Conservation (phyloP, 1,140 invertebrate genomes). For the Centruroides sculpturatus region DNA sequence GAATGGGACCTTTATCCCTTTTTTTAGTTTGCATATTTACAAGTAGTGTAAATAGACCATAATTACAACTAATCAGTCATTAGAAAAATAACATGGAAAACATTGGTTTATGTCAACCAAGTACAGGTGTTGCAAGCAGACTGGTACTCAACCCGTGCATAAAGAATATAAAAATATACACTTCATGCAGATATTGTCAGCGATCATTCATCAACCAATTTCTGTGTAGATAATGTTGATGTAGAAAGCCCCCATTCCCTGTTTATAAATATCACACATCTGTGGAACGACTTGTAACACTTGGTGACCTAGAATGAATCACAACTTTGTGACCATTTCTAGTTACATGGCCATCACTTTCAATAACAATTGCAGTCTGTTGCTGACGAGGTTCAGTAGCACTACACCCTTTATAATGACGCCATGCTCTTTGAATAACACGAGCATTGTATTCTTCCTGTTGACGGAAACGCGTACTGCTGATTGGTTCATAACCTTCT, state of each 20-base stretch:
- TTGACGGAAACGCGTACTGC: slow-evolving; percentile 83
- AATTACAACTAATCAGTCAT: slow-evolving; percentile 12
- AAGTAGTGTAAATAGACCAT: slow-evolving; percentile 15
- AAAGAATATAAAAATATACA: not conserved
- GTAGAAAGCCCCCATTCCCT: not conserved
- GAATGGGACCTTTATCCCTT: not conserved
- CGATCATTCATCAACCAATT: slow-evolving; percentile 6
- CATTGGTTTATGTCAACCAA: slow-evolving; percentile 15
- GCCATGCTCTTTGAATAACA: slow-evolving; percentile 86
- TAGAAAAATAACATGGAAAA: slow-evolving; percentile 18
- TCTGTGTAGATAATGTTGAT: slow-evolving; percentile 4
- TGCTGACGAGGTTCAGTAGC: slow-evolving; percentile 28
- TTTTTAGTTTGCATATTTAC: slow-evolving; percentile 9
- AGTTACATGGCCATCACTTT: slow-evolving; percentile 61
- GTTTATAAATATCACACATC: slow-evolving; percentile 47
- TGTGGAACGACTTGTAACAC: slow-evolving; percentile 56
- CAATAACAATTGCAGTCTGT: slow-evolving; percentile 56
- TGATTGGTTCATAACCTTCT: slow-evolving; percentile 78
- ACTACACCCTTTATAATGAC: slow-evolving; percentile 21
- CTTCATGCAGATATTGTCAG: slow-evolving; percentile 5
- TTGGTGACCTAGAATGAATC: slow-evolving; percentile 68
- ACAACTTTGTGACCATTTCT: slow-evolving; percentile 78
- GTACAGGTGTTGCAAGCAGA: slow-evolving; percentile 15
- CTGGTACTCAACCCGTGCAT: slow-evolving; percentile 11
- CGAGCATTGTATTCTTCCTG: slow-evolving; percentile 89